Evolutionary conservation across 2,888 invertebrate genomes (phyloP).

Genomic region (Platypus cylindrus): DNA sequence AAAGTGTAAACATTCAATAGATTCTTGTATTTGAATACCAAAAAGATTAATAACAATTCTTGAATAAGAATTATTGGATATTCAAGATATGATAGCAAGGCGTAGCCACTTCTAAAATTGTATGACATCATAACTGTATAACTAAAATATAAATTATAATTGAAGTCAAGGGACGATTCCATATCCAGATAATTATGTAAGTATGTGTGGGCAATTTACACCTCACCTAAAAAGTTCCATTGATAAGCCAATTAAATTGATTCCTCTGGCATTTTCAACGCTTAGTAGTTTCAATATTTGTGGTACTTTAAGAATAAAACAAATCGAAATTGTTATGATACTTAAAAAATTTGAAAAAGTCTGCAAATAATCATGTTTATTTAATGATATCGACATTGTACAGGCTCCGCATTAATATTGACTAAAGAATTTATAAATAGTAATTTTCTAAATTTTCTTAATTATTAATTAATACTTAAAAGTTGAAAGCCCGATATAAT

Average conservation of each 20-base stretch:
- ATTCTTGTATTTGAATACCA: slow-evolving; percentile 55
- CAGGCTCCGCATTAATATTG: too few species aligned
- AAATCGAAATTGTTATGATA: slow-evolving; percentile 62
- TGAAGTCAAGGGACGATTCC: too few species aligned
- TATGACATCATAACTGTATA: slow-evolving; percentile 72
- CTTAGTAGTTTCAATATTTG: slow-evolving; percentile 59
- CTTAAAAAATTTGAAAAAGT: slow-evolving; percentile 46
- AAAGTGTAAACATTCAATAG: slow-evolving; percentile 37
- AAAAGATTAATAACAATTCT: slow-evolving; percentile 58
- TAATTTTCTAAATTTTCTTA: too few species aligned
- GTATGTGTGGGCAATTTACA: background rate
- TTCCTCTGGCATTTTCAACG: slow-evolving; percentile 54
- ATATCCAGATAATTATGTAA: background rate
- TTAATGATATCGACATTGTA: slow-evolving; percentile 7
- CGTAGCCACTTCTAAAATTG: slow-evolving; percentile 62
- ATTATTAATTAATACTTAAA: too few species aligned
- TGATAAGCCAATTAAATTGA: slow-evolving; percentile 50
- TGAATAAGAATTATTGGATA: slow-evolving; percentile 70
- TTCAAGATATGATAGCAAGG: slow-evolving; percentile 67
- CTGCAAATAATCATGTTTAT: slow-evolving; percentile 15
- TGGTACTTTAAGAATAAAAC: slow-evolving; percentile 68
- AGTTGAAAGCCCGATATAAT: too few species aligned
- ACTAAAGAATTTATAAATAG: too few species aligned
- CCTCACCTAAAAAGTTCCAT: slow-evolving; percentile 59
- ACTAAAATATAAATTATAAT: slow-evolving; percentile 39